Evolutionary conservation across 2,888 invertebrate species (phyloP).

Genomic region (Tigriopus californicus): DNA sequence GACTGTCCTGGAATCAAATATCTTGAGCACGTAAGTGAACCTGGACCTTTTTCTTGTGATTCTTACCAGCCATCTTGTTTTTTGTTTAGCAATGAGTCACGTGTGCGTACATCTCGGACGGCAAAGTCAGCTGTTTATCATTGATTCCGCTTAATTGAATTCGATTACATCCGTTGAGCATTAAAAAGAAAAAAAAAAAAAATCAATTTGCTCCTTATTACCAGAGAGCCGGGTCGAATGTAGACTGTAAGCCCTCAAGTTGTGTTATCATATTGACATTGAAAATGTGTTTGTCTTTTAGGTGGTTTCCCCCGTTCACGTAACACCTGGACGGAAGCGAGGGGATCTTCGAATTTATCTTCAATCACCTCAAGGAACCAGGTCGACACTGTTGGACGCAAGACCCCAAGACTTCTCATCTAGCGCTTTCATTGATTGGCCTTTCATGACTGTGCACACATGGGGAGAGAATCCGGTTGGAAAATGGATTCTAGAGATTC

Average conservation of each 20-base stretch:
- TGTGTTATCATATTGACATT: no score
- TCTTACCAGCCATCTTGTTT: no score
- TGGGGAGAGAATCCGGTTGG: constrained; percentile 95
- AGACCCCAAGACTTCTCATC: constrained; percentile 73
- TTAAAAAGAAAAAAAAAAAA: no score
- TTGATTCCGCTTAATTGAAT: neutral
- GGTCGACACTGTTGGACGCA: constrained; percentile 73
- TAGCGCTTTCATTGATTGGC: constrained; percentile 91
- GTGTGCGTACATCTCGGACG: constrained; percentile 61
- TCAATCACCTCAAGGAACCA: constrained; percentile 72
- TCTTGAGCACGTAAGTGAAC: constrained; percentile 62
- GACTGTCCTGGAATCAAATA: constrained; percentile 48
- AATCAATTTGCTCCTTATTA: no score
- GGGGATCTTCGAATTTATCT: constrained; percentile 86
- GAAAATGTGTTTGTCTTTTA: no score
- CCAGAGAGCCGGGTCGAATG: no score
- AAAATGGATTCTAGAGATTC: constrained; percentile 83
- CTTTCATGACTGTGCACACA: constrained; percentile 94
- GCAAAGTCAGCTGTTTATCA: neutral
- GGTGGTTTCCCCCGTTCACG: constrained; percentile 31
- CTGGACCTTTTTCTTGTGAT: no score
- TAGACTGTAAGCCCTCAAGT: no score
- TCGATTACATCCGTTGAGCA: no score
- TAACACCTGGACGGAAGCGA: constrained; percentile 57
- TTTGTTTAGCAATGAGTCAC: constrained; percentile 39